phyloP scores from a whole-genome alignment of 1,140 invertebrate species.

The Penaeus chinensis region DNA sequence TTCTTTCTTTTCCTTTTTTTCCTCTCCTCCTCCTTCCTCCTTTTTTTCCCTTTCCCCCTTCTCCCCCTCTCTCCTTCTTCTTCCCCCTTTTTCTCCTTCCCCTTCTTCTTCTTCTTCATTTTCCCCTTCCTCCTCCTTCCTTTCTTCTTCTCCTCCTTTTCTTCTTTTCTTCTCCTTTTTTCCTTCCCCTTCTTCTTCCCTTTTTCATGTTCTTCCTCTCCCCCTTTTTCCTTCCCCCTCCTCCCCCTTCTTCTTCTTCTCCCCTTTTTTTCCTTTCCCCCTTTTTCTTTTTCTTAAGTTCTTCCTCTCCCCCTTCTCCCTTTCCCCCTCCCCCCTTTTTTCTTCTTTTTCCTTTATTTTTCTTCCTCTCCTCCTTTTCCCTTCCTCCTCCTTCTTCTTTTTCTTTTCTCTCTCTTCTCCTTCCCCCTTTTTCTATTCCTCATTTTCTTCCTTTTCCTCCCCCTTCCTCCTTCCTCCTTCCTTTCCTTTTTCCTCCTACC shows the following conservation, averaged over 20 bases:
- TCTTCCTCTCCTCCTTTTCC: neutral
- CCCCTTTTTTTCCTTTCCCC: too few species aligned
- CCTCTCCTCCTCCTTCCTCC: too few species aligned
- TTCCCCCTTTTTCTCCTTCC: neutral
- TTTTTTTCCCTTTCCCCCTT: neutral
- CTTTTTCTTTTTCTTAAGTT: too few species aligned
- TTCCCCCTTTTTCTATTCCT: neutral
- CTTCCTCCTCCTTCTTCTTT: too few species aligned
- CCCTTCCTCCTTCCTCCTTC: neutral
- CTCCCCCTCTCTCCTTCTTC: constrained; percentile 3
- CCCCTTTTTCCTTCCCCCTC: too few species aligned
- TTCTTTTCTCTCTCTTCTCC: neutral
- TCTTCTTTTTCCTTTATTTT: neutral
- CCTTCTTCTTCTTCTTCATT: neutral
- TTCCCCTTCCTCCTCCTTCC: neutral
- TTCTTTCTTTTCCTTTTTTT: too few species aligned
- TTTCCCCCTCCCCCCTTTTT: neutral
- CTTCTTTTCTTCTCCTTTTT: too few species aligned
- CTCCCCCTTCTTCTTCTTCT: too few species aligned
- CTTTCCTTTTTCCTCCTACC: neutral
- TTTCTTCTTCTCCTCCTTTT: too few species aligned
- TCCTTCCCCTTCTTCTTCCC: too few species aligned
- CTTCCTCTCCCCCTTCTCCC: too few species aligned
- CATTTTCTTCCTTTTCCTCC: neutral
- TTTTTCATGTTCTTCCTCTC: too few species aligned